phyloP scores from a whole-genome alignment of 2,113 vertebrate genomes.

The Scophthalmus maximus region DNA sequence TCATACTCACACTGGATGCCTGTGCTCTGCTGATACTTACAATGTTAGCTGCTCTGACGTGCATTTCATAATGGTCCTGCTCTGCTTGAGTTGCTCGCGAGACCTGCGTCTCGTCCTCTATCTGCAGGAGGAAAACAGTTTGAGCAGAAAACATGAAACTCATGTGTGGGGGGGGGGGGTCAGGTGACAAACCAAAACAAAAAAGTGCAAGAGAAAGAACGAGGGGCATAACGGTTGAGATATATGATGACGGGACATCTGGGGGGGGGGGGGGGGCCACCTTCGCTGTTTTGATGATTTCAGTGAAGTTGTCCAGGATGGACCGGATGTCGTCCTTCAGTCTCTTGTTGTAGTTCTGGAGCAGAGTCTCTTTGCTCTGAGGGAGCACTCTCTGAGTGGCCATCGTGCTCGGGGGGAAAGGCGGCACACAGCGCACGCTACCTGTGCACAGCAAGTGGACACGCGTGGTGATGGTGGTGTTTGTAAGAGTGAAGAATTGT shows the following conservation, averaged over 20 bases:
- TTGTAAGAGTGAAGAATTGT: too few species aligned
- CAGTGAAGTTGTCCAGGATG: slow-evolving; percentile 96
- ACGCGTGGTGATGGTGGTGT: too few species aligned
- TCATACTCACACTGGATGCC: too few species aligned
- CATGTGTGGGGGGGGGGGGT: not conserved
- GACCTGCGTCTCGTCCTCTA: slow-evolving; percentile 98
- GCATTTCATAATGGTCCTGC: slow-evolving; percentile 99
- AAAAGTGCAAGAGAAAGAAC: not conserved
- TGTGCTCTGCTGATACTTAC: slow-evolving; percentile 82
- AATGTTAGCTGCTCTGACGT: slow-evolving; percentile 96
- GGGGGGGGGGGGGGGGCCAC: too few species aligned
- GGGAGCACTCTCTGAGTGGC: slow-evolving; percentile 89
- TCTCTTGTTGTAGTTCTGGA: slow-evolving; percentile 98
- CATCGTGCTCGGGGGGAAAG: slow-evolving; percentile 77
- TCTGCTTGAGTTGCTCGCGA: slow-evolving; percentile 94
- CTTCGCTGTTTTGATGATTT: slow-evolving; percentile 96
- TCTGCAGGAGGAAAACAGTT: slow-evolving; percentile 75
- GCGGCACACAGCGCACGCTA: not conserved
- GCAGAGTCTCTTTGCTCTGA: slow-evolving; percentile 94
- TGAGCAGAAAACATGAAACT: not conserved
- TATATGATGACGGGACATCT: too few species aligned
- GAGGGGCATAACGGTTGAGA: not conserved
- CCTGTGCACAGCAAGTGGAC: slow-evolving; percentile 13
- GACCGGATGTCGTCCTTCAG: slow-evolving; percentile 96
- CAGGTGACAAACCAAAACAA: too few species aligned